Conservation (phyloP, 1,140 invertebrate species). For the Octopus bimaculoides region DNA sequence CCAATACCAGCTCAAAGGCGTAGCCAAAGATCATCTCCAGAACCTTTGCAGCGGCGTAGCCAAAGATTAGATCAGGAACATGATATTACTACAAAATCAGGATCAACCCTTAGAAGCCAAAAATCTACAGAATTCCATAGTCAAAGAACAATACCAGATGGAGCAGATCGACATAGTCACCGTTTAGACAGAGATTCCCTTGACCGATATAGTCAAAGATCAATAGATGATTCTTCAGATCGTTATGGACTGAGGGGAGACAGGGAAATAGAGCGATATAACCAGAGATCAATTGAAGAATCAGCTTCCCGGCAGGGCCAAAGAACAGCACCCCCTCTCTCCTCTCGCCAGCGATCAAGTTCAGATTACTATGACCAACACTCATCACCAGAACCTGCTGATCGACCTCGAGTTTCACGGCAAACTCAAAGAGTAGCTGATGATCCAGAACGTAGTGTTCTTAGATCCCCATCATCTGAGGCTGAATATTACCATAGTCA, state of each 20-base stretch:
- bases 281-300: constrained; percentile 1
- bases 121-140: constrained; percentile 5
- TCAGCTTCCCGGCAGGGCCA: not conserved
- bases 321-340: not conserved
- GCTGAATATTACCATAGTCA: constrained; percentile 7
- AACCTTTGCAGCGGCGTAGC: not conserved
- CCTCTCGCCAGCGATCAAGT: not conserved
- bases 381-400: constrained; percentile 4
- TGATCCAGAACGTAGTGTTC: constrained; percentile 8
- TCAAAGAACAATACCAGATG: not conserved
- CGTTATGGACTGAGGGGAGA: constrained; percentile 1
- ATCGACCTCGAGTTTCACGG: not conserved
- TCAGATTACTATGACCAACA: constrained; percentile 4
- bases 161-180: not conserved
- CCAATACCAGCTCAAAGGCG: not conserved
- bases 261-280: not conserved
- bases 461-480: constrained; percentile 1
- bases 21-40: constrained; percentile 2
- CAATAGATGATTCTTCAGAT: not conserved
- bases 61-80: not conserved
- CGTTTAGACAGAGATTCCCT: not conserved
- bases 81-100: not conserved
- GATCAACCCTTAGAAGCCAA: not conserved
- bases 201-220: not conserved
- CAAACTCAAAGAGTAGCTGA: constrained; percentile 7